A percentile compares a stretch with the other conserved stretches of the same genome.
Conservation (phyloP, 1,140 invertebrate species). For the Drepana arcuata region DNA sequence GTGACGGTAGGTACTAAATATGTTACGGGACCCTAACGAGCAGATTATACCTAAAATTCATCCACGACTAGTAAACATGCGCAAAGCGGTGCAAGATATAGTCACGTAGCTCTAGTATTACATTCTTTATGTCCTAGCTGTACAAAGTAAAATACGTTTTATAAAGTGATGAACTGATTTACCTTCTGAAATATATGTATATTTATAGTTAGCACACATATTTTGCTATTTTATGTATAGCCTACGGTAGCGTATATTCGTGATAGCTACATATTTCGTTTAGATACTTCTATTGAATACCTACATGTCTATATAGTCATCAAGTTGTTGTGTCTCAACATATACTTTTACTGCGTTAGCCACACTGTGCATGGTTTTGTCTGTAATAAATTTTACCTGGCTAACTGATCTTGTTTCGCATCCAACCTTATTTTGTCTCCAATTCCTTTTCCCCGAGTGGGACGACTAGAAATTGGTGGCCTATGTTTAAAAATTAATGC, state of each 20-base stretch:
- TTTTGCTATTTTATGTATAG: too few species aligned
- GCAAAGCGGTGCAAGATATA: too few species aligned
- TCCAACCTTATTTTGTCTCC: constrained; percentile 66
- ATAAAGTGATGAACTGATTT: neutral
- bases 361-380: constrained; percentile 41
- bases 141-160: too few species aligned
- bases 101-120: too few species aligned
- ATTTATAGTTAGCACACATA: too few species aligned
- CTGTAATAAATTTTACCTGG: constrained; percentile 52
- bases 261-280: too few species aligned
- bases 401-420: constrained; percentile 62
- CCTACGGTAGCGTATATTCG: too few species aligned
- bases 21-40: too few species aligned
- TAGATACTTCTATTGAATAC: neutral
- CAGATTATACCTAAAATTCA: too few species aligned
- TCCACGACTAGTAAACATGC: too few species aligned
- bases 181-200: neutral
- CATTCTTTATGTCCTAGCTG: too few species aligned
- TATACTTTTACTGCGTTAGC: constrained; percentile 29
- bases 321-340: constrained; percentile 9
- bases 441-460: constrained; percentile 59
- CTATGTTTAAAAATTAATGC: constrained; percentile 43
- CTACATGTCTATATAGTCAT: neutral
- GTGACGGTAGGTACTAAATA: too few species aligned
- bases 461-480: constrained; percentile 60